A percentile compares a stretch with the other conserved stretches of the same genome.
Evolutionary conservation across 2,888 invertebrate species (phyloP).

Genomic region (Flexamia atlantica): DNA sequence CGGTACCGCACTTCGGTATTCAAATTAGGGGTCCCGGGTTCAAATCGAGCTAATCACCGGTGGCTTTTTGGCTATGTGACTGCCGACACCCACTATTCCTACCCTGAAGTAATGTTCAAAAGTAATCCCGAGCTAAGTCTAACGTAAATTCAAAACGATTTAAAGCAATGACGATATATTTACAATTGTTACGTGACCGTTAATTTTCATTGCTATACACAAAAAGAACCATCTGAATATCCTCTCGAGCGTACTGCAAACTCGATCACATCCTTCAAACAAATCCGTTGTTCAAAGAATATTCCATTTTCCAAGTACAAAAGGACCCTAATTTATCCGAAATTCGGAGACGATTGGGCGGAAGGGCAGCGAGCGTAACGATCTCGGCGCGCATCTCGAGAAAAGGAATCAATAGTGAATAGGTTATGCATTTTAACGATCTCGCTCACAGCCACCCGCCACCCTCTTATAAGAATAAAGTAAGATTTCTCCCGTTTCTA

Average conservation of each 20-base stretch:
- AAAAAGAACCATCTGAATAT: no score
- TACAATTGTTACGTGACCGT: no score
- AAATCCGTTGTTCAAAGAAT: conserved; percentile 29
- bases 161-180: no score
- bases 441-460: conserved; percentile 62
- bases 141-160: no score
- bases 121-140: no score
- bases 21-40: no score
- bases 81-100: no score
- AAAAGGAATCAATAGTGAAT: conserved; percentile 68
- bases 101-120: no score
- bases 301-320: conserved; percentile 9
- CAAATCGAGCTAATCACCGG: no score
- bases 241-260: background rate
- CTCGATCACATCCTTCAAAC: conserved; percentile 1
- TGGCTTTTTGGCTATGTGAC: no score
- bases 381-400: conserved; percentile 14
- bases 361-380: conserved; percentile 21
- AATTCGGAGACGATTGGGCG: conserved; percentile 27
- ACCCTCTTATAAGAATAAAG: conserved; percentile 64
- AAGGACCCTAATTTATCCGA: conserved; percentile 35
- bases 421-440: conserved; percentile 70
- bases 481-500: conserved; percentile 66
- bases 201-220: no score
- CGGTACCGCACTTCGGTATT: no score